Evolutionary conservation across 2,113 vertebrate genomes (phyloP).

Genomic region (Rhinoderma darwinii): DNA sequence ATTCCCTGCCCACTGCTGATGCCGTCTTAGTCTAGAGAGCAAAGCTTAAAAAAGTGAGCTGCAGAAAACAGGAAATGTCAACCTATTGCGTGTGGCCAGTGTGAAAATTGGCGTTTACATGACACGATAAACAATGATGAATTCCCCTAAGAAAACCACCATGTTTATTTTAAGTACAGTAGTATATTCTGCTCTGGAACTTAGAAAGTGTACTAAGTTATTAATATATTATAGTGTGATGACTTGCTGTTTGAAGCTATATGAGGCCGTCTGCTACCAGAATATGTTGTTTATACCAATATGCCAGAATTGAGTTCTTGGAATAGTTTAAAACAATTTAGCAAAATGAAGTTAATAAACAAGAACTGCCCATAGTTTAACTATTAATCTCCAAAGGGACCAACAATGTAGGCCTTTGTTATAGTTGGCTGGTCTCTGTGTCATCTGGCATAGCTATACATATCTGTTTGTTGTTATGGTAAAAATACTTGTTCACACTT

Average conservation of each 20-base stretch:
- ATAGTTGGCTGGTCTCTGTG: background rate
- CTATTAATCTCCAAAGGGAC: slow-evolving; percentile 11
- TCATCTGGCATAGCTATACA: slow-evolving; percentile 18
- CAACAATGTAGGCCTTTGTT: slow-evolving; percentile 21
- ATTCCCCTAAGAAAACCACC: background rate
- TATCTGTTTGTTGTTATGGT: slow-evolving; percentile 45
- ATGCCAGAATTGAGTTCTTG: slow-evolving; percentile 3
- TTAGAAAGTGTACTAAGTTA: background rate
- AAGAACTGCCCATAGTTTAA: slow-evolving; percentile 12
- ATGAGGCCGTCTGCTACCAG: background rate
- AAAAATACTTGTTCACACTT: slow-evolving; percentile 53
- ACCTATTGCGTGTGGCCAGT: background rate
- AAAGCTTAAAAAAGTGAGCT: background rate
- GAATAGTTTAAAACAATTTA: slow-evolving; percentile 30
- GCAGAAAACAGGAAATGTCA: background rate
- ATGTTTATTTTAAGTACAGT: background rate
- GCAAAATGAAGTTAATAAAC: slow-evolving; percentile 20
- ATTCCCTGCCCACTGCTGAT: background rate
- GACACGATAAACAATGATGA: background rate
- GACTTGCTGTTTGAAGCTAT: background rate
- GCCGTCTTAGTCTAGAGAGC: background rate
- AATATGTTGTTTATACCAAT: background rate
- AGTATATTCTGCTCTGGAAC: background rate
- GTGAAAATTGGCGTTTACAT: background rate
- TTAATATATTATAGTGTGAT: background rate